Evolutionary conservation across 2,797 vertebrate genomes (phyloP).

Genomic region (Crenichthys baileyi): DNA sequence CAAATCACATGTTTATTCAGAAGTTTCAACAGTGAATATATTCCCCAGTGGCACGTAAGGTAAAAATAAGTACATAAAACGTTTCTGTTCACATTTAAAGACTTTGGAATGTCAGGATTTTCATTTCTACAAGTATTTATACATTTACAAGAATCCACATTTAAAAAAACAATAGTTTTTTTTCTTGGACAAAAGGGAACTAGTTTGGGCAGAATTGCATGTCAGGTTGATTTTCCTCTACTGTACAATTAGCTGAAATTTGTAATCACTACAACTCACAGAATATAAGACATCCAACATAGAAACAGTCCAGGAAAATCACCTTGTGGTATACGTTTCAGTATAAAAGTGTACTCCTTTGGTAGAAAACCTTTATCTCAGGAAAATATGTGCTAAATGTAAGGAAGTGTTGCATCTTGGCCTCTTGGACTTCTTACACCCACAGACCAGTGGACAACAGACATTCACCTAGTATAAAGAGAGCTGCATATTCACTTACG

Average conservation of each 20-base stretch:
- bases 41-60: slow-evolving; percentile 66
- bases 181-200: slow-evolving; percentile 30
- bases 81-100: slow-evolving; percentile 67
- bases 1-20: slow-evolving; percentile 71
- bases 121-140: slow-evolving; percentile 61
- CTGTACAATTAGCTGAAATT: slow-evolving; percentile 33
- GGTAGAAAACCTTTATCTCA: slow-evolving; percentile 76
- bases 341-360: slow-evolving; percentile 77
- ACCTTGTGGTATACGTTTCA: slow-evolving; percentile 50
- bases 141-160: slow-evolving; percentile 70
- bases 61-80: slow-evolving; percentile 78
- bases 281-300: slow-evolving; percentile 65
- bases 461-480: slow-evolving; percentile 55
- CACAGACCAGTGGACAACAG: slow-evolving; percentile 32
- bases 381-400: slow-evolving; percentile 56
- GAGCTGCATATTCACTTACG: slow-evolving; percentile 54
- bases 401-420: slow-evolving; percentile 54
- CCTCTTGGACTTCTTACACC: slow-evolving; percentile 40
- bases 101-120: slow-evolving; percentile 73
- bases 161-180: slow-evolving; percentile 14
- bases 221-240: background rate
- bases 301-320: slow-evolving; percentile 66
- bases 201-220: slow-evolving; percentile 22
- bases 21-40: slow-evolving; percentile 70
- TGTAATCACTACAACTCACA: slow-evolving; percentile 59